Percentiles rank a stretch among this genome's conserved stretches.
Conservation (phyloP, 2,113 vertebrate species). For the Pollimyrus isidori region DNA sequence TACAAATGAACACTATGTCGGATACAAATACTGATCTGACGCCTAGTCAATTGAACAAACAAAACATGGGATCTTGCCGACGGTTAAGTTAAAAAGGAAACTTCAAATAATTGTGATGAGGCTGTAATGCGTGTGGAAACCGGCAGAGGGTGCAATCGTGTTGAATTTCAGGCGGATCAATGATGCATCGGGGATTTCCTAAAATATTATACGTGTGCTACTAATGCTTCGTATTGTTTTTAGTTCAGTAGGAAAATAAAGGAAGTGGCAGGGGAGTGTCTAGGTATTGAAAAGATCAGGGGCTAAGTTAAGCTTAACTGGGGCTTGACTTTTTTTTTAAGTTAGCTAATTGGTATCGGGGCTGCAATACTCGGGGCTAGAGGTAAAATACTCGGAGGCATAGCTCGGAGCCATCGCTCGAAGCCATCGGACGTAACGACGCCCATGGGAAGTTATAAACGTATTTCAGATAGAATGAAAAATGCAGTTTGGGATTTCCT, state of each 20-base stretch:
- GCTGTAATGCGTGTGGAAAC: background rate
- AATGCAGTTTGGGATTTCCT: background rate
- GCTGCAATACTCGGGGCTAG: no score
- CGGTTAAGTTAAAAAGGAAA: background rate
- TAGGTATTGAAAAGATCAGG: no score
- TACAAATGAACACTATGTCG: background rate
- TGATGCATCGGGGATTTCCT: background rate
- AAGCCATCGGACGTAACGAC: no score
- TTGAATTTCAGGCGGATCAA: background rate
- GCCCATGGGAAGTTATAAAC: background rate
- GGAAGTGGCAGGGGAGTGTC: background rate
- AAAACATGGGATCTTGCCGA: background rate
- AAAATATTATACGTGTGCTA: background rate
- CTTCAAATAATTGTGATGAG: background rate
- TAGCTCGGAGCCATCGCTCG: no score
- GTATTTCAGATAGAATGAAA: background rate
- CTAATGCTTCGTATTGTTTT: background rate
- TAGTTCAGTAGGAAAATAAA: background rate
- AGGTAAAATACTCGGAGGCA: no score
- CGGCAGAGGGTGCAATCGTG: background rate
- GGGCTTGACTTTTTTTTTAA: no score
- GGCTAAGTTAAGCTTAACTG: no score
- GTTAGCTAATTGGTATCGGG: no score
- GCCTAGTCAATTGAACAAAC: background rate
- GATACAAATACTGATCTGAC: background rate